Evolutionary conservation across 2,797 vertebrate species (phyloP), one percentile per base, ranked within the genome.

Genomic region (Toxotes lorentzi): DNA sequence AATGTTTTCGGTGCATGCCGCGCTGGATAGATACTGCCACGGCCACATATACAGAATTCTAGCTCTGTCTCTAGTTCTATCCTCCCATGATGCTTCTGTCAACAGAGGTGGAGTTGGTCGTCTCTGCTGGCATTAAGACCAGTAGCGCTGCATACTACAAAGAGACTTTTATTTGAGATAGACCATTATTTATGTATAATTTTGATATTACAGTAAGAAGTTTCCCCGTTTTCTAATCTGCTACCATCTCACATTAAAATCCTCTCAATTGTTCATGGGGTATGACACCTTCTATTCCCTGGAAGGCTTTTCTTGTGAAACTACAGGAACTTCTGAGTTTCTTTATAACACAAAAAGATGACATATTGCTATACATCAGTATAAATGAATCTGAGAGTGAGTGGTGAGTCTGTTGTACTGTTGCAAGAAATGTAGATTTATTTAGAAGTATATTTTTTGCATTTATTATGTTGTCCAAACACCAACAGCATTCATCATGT

Each of bases 21-120:
- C 19, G 2, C 62, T 62, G 16, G 40, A 79, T 35, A 84, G 61
- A 70, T 47, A 35, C 51, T 12, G 70, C 30, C 71, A 14, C 0
- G 35, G 57, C 47, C 64, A 14, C 81, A 79, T 79, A 24, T 57
- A 5, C 67, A 4, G 65, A 27, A 81, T 86, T 75, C 58, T 83
- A 12, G 59, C 69, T 78, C 68, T 71, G 77, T 86, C 78, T 76
- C 66, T 57, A 9, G 47, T 66, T 69, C 62, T 24, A 21, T 81
- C 71, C 45, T 38, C 24, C 45, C 30, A 1, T 27, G 48, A 68
- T n/a, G 58, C 47, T 7, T 73, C 60, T 73, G 35, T 84, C 72
- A 74, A 64, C 74, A 80, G 30, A 75, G 34, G 34, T 53, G 34
- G 69, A 53, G 53, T 14, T 58, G 70, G 62, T 58, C 58, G 51